These are phyloP conservation scores for Panulirus ornatus DNA, from an alignment of 1,140 invertebrate species.

Conservation along the genomic window DNA sequence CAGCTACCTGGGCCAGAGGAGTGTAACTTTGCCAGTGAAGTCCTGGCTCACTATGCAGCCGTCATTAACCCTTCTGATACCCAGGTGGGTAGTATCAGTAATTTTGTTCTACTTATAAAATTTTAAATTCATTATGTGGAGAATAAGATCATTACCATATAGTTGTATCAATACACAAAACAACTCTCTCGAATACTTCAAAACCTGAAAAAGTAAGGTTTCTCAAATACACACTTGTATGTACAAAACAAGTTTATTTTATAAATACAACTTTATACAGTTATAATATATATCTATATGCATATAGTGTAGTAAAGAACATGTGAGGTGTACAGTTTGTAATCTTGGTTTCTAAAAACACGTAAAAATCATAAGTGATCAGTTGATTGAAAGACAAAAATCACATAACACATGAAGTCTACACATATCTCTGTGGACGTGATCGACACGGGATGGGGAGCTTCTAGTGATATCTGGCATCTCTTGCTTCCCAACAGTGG, in stretches of 20 bases:
- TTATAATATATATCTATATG: conserved; percentile 72
- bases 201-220: too few relatives aligned
- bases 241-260: conserved; percentile 73
- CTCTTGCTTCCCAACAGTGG: conserved; percentile 20
- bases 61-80: too few relatives aligned
- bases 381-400: conserved; percentile 67
- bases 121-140: too few relatives aligned
- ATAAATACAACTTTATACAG: conserved; percentile 73
- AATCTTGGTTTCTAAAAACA: conserved; percentile 60
- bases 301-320: conserved; percentile 70
- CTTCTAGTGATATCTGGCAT: conserved; percentile 39
- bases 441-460: conserved; percentile 29
- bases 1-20: too few relatives aligned
- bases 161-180: too few relatives aligned
- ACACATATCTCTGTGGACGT: conserved; percentile 43
- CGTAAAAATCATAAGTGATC: conserved; percentile 63
- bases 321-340: conserved; percentile 68
- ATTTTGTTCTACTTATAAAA: too few relatives aligned
- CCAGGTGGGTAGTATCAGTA: too few relatives aligned
- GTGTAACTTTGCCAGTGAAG: too few relatives aligned
- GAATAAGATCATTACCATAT: too few relatives aligned
- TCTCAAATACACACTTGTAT: conserved; percentile 23
- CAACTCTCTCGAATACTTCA: too few relatives aligned
- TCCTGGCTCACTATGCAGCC: too few relatives aligned
- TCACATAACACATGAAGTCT: conserved; percentile 61